A percentile compares a stretch with the other conserved stretches of the same genome.
Conservation (phyloP, 2,888 invertebrate genomes). For the Coelopa pilipes region DNA sequence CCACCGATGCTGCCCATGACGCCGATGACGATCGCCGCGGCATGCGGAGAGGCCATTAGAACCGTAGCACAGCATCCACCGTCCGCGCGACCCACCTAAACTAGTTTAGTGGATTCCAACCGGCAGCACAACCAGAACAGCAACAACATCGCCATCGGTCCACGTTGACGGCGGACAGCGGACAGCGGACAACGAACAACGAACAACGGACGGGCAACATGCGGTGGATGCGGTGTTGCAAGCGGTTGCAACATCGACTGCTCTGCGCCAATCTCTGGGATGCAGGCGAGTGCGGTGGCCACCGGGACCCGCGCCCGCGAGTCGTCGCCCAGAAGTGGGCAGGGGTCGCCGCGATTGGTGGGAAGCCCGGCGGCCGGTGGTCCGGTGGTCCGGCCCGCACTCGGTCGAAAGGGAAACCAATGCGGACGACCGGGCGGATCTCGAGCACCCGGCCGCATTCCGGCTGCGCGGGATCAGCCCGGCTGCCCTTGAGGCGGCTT, state of each 20-base stretch:
- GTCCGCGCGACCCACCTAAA: slow-evolving; percentile 58
- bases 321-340: slow-evolving; percentile 29
- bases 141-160: too few relatives aligned
- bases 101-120: slow-evolving; percentile 61
- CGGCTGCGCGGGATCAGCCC: neutral
- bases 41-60: slow-evolving; percentile 66
- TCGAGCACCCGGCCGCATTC: neutral
- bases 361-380: slow-evolving; percentile 12
- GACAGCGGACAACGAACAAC: too few relatives aligned
- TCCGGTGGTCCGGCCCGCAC: too few relatives aligned
- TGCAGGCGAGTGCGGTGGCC: neutral
- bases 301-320: neutral
- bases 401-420: slow-evolving; percentile 26
- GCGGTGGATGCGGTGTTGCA: slow-evolving; percentile 51
- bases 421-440: neutral
- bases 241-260: slow-evolving; percentile 61
- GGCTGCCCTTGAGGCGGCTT: slow-evolving; percentile 21
- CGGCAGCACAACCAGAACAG: slow-evolving; percentile 14
- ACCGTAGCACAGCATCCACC: slow-evolving; percentile 47
- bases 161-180: too few relatives aligned
- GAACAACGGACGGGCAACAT: slow-evolving; percentile 39
- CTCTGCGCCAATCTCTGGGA: slow-evolving; percentile 58
- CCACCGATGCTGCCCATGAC: slow-evolving; percentile 27
- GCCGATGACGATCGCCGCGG: slow-evolving; percentile 44
- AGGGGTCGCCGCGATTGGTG: slow-evolving; percentile 26